Percentiles rank a stretch among this genome's conserved stretches.
Evolutionary conservation across 2,113 vertebrate genomes (phyloP).

Genomic region (Pimephales promelas): DNA sequence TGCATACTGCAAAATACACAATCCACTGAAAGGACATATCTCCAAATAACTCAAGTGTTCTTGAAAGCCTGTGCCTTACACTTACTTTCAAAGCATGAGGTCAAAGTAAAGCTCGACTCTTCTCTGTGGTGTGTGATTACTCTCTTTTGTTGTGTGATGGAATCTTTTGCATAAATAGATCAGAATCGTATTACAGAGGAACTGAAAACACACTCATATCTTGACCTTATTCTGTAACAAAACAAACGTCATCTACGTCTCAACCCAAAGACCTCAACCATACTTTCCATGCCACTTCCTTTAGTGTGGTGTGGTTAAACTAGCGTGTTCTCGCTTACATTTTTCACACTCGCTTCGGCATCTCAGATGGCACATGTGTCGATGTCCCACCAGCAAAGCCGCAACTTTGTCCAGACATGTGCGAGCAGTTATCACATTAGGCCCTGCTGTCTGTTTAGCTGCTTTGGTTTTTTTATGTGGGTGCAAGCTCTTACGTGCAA

Average conservation of each 20-base stretch:
- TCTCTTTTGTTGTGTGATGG: not conserved
- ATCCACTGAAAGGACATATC: not conserved
- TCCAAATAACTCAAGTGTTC: slow-evolving; percentile 35
- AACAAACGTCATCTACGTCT: slow-evolving; percentile 27
- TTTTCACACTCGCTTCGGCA: slow-evolving; percentile 55
- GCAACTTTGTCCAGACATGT: slow-evolving; percentile 57
- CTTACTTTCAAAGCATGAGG: slow-evolving; percentile 4
- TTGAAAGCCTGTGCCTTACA: not conserved
- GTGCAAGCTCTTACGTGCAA: slow-evolving; percentile 29
- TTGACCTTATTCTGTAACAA: slow-evolving; percentile 45
- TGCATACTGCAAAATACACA: slow-evolving; percentile 33
- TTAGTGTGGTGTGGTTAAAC: slow-evolving; percentile 62
- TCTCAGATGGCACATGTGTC: slow-evolving; percentile 48
- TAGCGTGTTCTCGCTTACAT: slow-evolving; percentile 59
- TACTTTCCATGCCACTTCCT: slow-evolving; percentile 69
- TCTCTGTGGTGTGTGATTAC: not conserved
- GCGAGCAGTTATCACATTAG: slow-evolving; percentile 52
- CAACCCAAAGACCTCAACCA: slow-evolving; percentile 48
- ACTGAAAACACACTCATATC: not conserved
- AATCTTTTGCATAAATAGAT: not conserved
- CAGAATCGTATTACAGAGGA: slow-evolving; percentile 8
- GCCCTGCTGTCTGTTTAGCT: slow-evolving; percentile 48
- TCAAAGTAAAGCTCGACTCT: not conserved
- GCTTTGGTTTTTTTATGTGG: slow-evolving; percentile 41
- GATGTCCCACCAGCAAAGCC: slow-evolving; percentile 53